A percentile compares a stretch with the other conserved stretches of the same genome.
These are phyloP conservation scores for Operophtera brumata DNA, from an alignment of 2,888 invertebrate species.

Conservation along the genomic window DNA sequence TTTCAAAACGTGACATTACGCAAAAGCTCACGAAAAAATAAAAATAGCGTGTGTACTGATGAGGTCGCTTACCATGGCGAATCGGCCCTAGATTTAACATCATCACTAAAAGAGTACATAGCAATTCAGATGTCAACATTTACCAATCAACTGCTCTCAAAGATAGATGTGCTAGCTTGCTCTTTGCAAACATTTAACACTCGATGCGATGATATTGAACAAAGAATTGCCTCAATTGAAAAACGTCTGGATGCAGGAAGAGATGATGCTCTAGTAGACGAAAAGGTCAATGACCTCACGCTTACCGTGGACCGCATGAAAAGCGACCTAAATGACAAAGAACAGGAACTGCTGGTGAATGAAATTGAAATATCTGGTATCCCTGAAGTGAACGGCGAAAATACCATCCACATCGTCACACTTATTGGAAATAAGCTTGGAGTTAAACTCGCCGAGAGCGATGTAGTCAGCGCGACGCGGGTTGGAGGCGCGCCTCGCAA, in stretches of 20 bases:
- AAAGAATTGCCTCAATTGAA: background rate
- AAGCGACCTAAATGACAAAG: slow-evolving; percentile 1
- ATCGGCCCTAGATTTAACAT: background rate
- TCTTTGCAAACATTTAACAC: background rate
- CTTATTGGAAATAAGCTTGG: slow-evolving; percentile 23
- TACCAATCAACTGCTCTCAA: background rate
- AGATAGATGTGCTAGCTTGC: background rate
- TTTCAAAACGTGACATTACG: slow-evolving; percentile 1
- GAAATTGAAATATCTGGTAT: slow-evolving; percentile 27
- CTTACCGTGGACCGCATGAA: background rate
- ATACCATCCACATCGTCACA: slow-evolving; percentile 13
- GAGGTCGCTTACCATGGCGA: background rate
- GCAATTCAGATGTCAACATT: background rate
- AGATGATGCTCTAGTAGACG: no score
- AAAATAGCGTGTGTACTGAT: background rate
- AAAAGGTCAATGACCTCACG: slow-evolving; percentile 5
- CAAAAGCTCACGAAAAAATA: background rate
- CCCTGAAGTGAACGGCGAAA: slow-evolving; percentile 22
- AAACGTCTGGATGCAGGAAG: background rate
- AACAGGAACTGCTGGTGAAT: slow-evolving; percentile 20
- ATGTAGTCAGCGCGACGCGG: slow-evolving; percentile 24
- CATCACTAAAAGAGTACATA: slow-evolving; percentile 3
- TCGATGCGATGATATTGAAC: background rate
- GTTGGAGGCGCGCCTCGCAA: slow-evolving; percentile 16
- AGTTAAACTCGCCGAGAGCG: slow-evolving; percentile 20